Base-by-base conservation (phyloP, 2,797 vertebrate species). In the Notoglanidium macrostoma region DNA sequence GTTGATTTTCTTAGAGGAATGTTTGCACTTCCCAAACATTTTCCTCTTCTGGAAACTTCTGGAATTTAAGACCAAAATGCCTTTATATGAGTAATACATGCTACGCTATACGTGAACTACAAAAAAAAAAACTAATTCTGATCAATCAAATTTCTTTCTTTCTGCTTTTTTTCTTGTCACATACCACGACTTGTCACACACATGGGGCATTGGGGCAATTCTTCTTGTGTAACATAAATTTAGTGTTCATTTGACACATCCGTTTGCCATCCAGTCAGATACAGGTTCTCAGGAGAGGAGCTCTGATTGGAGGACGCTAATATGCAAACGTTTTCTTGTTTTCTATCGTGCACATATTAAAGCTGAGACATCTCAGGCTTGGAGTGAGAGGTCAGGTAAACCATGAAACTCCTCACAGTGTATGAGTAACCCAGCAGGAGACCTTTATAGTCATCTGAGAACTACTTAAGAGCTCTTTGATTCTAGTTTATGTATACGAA, bases 91-190 rank as follows among this genome's bases (percentile, higher is more conserved):
- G 44, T 57, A 11, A 21, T 14, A 35, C 51, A 54, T 54, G 21
- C 10, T 76, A 19, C 29, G 21, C 10, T 76, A 19, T 17, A 32
- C 32, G 72, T 9, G 29, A 55, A 14, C 26, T 23, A 40, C 1
- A 35, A 61, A 49, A 49, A 49, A 40, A 40, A 40, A 40, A 40
- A n/a, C 12, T 51, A 51, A 76, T 51, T 61, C 9, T 61, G 9
- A 32, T 70, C 32, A 73, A 5, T 61, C n/a, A 46, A 68, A 83
- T 57, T 29, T 59, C 44, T 72, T 72, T 11, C 40, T 70, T 87
- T 44, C 86, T 55, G 86, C 12, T 82, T 59, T 76, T 83, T 46
- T 40, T 40, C 68, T 57, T 12, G n/a, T 80, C 61, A 70, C 57
- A 15, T 32, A 14, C 23, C 65, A 51, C 15, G 23, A n/a, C 63